Evolutionary conservation across 92 coral and sea anemone species (phyloP).

Genomic region (Umimayanthus chanpuru): DNA sequence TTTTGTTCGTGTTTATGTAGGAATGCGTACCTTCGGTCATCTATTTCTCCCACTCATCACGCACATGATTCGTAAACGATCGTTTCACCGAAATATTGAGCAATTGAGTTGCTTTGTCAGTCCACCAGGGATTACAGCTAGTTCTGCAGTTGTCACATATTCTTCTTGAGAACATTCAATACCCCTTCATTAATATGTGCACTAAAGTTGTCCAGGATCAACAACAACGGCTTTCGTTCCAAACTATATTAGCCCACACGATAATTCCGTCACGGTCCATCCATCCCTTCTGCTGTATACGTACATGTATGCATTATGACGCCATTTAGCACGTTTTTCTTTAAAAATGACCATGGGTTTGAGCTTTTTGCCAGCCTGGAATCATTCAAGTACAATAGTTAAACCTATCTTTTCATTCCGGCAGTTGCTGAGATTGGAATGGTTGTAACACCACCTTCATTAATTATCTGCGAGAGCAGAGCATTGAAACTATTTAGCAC

Average conservation of each 20-base stretch:
- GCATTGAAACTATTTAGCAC: too few species aligned
- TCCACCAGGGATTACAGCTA: slow-evolving; percentile 58
- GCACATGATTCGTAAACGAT: slow-evolving; percentile 47
- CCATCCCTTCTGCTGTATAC: slow-evolving; percentile 63
- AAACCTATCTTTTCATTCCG: slow-evolving; percentile 56
- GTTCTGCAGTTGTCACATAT: slow-evolving; percentile 44
- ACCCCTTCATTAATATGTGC: slow-evolving; percentile 49
- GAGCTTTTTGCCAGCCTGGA: slow-evolving; percentile 55
- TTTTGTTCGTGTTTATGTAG: slow-evolving; percentile 46
- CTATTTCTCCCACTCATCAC: slow-evolving; percentile 55
- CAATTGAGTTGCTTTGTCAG: slow-evolving; percentile 55
- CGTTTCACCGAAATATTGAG: slow-evolving; percentile 61
- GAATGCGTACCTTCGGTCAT: slow-evolving; percentile 55
- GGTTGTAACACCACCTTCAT: slow-evolving; percentile 39
- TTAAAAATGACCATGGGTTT: slow-evolving; percentile 65
- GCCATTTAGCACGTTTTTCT: slow-evolving; percentile 52
- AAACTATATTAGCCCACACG: slow-evolving; percentile 59
- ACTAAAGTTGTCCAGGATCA: slow-evolving; percentile 50
- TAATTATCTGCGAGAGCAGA: too few species aligned
- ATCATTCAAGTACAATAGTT: slow-evolving; percentile 59
- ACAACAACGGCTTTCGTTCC: slow-evolving; percentile 51
- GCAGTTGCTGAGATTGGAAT: slow-evolving; percentile 55
- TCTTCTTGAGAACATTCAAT: slow-evolving; percentile 42
- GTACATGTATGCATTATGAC: slow-evolving; percentile 66
- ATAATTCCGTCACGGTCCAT: slow-evolving; percentile 59